Base-by-base conservation (phyloP, 2,113 vertebrate genomes). In the Alectura lathami region DNA sequence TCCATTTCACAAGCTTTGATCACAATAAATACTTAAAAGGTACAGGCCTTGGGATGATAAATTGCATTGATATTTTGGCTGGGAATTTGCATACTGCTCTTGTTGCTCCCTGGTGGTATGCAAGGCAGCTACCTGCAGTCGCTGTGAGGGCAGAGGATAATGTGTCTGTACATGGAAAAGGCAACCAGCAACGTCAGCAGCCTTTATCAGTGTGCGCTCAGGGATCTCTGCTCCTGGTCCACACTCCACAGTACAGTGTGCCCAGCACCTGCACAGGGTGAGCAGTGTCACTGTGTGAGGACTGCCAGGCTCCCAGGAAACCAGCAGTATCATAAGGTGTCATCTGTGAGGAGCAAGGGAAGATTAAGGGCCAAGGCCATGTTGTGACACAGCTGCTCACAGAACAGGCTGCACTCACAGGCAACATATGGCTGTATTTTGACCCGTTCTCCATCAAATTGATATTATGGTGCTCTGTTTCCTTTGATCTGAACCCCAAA, bases 161-260 rank as follows among this genome's bases (percentile, higher is more conserved):
- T 0, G 1, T 7, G 8, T 5, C 1, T 1, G 6, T 5, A 2
- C 18, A 2, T 3, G 54, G 36, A 86, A 9, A 22, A 80, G 30
- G 36, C 21, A 32, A 6, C 3, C 5, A 3, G 43, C 8, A 1
- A 42, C 63, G 74, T 73, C 89, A 91, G 82, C 78, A 85, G 75
- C 40, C 53, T 56, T 50, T 86, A 94, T 29, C 88, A 85, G 70
- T 48, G 36, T 24, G 20, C 0, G 0, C 51, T 30, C 3, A 0
- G 51, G n/a, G 76, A 86, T 67, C 76, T 89, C 87, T 68, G 30
- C 67, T 88, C 81, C 57, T 62, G 40, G 78, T 36, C 86, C 70
- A 66, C 57, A 60, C 62, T 48, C 81, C 62, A 30, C 0, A 0
- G 29, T 4, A 1, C 38, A 47, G 1, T 1, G 2, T 36, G 62